Evolutionary conservation across 1,140 invertebrate genomes (phyloP), one percentile per base, ranked within the genome.

Genomic region (Leptestheria dahalacensis): DNA sequence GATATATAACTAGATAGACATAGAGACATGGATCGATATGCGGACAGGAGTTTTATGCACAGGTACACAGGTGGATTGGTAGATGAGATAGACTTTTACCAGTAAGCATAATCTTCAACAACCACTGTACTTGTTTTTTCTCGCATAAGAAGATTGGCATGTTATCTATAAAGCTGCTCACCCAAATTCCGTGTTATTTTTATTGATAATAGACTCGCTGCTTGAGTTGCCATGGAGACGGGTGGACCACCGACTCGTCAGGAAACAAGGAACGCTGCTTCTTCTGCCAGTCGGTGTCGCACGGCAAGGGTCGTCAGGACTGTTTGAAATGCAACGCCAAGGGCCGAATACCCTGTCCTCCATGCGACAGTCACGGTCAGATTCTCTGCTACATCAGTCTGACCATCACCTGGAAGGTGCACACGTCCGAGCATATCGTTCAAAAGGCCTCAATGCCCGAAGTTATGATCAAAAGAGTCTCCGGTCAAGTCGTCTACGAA

Each of bases 401-500:
- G 29, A 75, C 72, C 26, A 68, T 78, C 47, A 74, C 72, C 41
- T 77, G 76, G 78, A 73, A 73, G 66, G 70, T 70, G 6, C 67
- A 70, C 57, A 68, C 68, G 6, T 70, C 72, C 23, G 75, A 76
- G 63, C 70, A 74, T 65, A 71, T 77, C 50, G 70, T 75, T 21
- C 74, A 77, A 60, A 68, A 71, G 29, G 71, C 72, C n/a, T 66
- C 70, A 3, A 64, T 79, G 24, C 76, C 75, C 4, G 73, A 77
- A 63, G 70, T 77, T 46, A 68, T 77, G 18, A 70, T 79, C 25
- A 65, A 72, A 52, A 67, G 66, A 61, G 77, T 74, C 3, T 69
- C 71, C 2, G 78, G 78, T 11, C 71, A 78, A 64, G 69, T 75
- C 25, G 74, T 74, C 15, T 76, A 77, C 63, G 74, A 77, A 67